These are phyloP conservation scores for Temnothorax unifasciatus DNA, from an alignment of 2,888 invertebrate genomes.

Conservation along the genomic window DNA sequence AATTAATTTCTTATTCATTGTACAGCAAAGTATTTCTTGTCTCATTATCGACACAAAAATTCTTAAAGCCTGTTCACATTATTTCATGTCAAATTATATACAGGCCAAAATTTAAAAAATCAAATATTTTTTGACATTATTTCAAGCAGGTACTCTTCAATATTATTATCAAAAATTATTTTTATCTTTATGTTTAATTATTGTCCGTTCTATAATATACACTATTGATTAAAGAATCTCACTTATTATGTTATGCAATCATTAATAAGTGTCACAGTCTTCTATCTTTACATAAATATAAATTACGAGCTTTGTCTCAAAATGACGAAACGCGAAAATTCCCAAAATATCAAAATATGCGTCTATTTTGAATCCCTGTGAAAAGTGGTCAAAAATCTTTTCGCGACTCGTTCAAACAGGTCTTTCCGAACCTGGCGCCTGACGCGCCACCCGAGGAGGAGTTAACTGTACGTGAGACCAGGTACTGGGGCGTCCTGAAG, in stretches of 20 bases:
- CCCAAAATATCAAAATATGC: neutral
- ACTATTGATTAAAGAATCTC: conserved; percentile 4
- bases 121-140: neutral
- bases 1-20: conserved; percentile 3
- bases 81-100: neutral
- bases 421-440: conserved; percentile 83
- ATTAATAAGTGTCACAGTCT: neutral
- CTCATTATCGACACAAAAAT: neutral
- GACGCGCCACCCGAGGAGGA: conserved; percentile 92
- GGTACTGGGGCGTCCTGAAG: conserved; percentile 92
- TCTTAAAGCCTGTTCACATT: neutral
- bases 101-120: neutral
- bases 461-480: conserved; percentile 92
- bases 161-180: conserved; percentile 11
- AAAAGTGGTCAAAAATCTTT: conserved; percentile 11
- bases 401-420: conserved; percentile 71
- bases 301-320: neutral
- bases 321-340: neutral
- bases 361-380: neutral
- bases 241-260: neutral
- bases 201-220: neutral
- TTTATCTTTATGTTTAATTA: neutral
- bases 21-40: neutral
- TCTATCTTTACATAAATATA: neutral
- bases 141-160: neutral